Percentiles rank a stretch among this genome's conserved stretches.
Conservation (phyloP, 2,888 invertebrate species). For the Formica aserva region DNA sequence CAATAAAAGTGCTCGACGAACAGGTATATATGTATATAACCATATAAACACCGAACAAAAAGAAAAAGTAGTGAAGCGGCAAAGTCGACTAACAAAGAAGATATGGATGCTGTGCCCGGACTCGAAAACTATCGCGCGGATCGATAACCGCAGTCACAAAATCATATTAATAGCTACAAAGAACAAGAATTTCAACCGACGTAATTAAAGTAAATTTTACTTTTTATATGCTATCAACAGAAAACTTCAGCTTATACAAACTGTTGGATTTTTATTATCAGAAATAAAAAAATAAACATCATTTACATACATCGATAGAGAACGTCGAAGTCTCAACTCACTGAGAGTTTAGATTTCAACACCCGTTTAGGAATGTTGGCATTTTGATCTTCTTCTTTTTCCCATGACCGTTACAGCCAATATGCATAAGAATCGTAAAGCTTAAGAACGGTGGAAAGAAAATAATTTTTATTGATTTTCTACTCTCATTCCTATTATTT, state of each 20-base stretch:
- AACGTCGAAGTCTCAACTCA: not conserved
- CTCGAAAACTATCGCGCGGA: not conserved
- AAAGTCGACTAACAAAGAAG: not conserved
- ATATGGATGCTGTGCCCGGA: not conserved
- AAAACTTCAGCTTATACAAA: not conserved
- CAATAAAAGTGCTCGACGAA: constrained; percentile 42
- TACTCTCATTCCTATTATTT: not conserved
- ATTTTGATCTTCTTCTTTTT: not conserved
- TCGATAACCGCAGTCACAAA: not conserved
- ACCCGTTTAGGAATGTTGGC: constrained; percentile 4
- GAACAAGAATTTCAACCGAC: not conserved
- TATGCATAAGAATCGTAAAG: constrained; percentile 15
- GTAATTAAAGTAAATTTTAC: not conserved
- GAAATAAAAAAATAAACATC: not conserved
- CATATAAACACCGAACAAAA: not conserved
- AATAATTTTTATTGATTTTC: constrained; percentile 4
- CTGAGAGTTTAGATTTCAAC: not conserved
- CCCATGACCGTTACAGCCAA: not conserved
- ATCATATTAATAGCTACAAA: not conserved
- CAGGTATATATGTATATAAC: not conserved
- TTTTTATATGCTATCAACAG: not conserved
- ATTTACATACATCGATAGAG: constrained; percentile 8
- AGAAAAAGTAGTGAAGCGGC: not conserved
- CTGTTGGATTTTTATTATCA: not conserved
- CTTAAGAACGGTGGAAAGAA: not conserved